Evolutionary conservation across 2,113 vertebrate genomes (phyloP), one percentile per base, ranked within the genome.

Genomic region (Cinclus cinclus): DNA sequence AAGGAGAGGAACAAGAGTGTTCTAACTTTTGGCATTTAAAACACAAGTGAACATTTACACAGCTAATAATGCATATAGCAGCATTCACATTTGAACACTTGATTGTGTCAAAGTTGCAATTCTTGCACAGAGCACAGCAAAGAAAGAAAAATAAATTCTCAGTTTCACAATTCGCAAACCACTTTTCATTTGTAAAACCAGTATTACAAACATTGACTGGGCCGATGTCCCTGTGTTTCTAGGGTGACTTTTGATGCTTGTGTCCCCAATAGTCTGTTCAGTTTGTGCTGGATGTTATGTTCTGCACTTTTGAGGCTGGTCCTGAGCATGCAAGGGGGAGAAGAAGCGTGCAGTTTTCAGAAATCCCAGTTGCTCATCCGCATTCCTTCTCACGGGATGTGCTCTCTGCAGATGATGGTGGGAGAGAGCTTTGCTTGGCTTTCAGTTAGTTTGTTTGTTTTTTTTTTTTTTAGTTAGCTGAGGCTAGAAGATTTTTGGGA

Each of bases 301-400:
- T 71, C 49, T 31, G 28, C 37, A 33, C 3, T 53, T 41, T 41
- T 24, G 18, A 37, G 42, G 6, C 20, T 37, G 24, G 20, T 37
- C 37, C 27, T 3, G 4, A 37, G 73, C 18, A 11, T 0, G 0
- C 35, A 28, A 37, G 42, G 25, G 41, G 14, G 11, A 28, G 15
- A 35, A 46, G 19, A 46, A 75, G 3, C 0, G 0, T 1, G 0
- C 17, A 44, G 12, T 37, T 35, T 46, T 8, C 18, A 59, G 55
- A 46, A 28, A 17, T 27, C 35, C 18, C 41, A 10, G 10, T 46
- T 27, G 2, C 23, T 20, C 53, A 24, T 11, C 71, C 1, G 0
- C 71, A 35, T 59, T 75, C 42, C 53, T 58, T 35, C 18, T 46
- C 46, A 11, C 1, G 2, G n/a, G 15, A 7, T 22, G 13, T 27